These are phyloP conservation scores for Anguilla japonica DNA, from an alignment of 2,113 vertebrate genomes.

Conservation along the genomic window DNA sequence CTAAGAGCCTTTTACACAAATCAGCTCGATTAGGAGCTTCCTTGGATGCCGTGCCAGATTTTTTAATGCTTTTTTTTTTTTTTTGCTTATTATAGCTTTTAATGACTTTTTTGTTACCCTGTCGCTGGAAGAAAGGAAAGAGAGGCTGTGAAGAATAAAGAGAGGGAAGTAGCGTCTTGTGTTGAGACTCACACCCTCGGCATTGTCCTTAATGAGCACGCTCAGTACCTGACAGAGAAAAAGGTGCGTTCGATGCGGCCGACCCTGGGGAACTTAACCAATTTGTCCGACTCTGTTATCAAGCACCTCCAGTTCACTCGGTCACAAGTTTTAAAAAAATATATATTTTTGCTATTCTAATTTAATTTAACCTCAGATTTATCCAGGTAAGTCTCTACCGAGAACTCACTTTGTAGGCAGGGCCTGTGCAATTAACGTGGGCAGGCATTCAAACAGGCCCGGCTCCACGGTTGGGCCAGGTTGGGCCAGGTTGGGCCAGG, in stretches of 20 bases:
- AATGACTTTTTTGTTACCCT: neutral
- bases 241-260: neutral
- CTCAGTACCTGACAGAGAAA: neutral
- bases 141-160: neutral
- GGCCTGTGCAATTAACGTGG: too few species aligned
- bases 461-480: too few species aligned
- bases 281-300: neutral
- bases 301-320: neutral
- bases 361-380: too few species aligned
- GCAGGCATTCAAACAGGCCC: too few species aligned
- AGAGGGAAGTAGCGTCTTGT: too few species aligned
- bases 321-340: too few species aligned
- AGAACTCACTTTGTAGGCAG: too few species aligned
- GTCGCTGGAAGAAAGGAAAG: neutral
- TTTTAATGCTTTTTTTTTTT: neutral
- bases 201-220: neutral
- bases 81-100: neutral
- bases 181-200: neutral
- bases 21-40: neutral
- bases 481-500: too few species aligned
- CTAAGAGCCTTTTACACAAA: neutral
- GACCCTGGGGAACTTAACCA: neutral
- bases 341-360: too few species aligned
- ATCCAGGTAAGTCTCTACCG: too few species aligned
- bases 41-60: neutral